phyloP scores from a whole-genome alignment of 2,797 vertebrate genomes.

The Leuciscus waleckii region DNA sequence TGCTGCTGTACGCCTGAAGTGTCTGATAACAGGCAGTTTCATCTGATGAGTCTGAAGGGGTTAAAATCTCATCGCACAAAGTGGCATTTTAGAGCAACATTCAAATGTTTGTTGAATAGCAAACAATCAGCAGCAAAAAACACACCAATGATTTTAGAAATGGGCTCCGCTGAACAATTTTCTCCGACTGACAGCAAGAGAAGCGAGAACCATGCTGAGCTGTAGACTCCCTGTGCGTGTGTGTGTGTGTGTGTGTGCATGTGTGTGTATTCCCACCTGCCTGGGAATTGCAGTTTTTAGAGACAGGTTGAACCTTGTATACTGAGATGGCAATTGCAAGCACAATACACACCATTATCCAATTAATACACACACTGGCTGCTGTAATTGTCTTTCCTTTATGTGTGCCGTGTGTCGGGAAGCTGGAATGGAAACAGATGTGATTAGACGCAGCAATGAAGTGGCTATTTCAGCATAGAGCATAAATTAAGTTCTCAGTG shows the following conservation, averaged over 20 bases:
- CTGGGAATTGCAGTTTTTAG: constrained; percentile 58
- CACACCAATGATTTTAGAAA: constrained; percentile 65
- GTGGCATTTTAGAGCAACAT: constrained; percentile 62
- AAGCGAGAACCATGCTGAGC: constrained; percentile 39
- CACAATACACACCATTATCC: constrained; percentile 70
- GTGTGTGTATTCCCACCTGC: constrained; percentile 57
- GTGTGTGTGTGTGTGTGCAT: constrained; percentile 17
- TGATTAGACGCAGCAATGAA: constrained; percentile 67
- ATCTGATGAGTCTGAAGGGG: constrained; percentile 32
- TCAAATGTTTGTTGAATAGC: constrained; percentile 64
- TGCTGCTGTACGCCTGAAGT: constrained; percentile 20
- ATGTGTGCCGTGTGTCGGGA: constrained; percentile 75
- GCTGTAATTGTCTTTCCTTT: constrained; percentile 71
- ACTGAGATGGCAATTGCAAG: constrained; percentile 62
- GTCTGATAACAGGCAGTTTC: constrained; percentile 38
- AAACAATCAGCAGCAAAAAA: constrained; percentile 66
- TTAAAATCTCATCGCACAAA: constrained; percentile 59
- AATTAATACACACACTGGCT: constrained; percentile 68
- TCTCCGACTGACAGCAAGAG: constrained; percentile 62
- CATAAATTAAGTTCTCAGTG: constrained; percentile 65
- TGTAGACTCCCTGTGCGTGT: neutral
- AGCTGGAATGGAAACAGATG: constrained; percentile 75
- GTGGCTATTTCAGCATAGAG: constrained; percentile 64
- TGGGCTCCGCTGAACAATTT: constrained; percentile 73
- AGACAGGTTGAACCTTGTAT: constrained; percentile 63